phyloP scores from a whole-genome alignment of 2,113 vertebrate genomes.

The Nothocercus julius region DNA sequence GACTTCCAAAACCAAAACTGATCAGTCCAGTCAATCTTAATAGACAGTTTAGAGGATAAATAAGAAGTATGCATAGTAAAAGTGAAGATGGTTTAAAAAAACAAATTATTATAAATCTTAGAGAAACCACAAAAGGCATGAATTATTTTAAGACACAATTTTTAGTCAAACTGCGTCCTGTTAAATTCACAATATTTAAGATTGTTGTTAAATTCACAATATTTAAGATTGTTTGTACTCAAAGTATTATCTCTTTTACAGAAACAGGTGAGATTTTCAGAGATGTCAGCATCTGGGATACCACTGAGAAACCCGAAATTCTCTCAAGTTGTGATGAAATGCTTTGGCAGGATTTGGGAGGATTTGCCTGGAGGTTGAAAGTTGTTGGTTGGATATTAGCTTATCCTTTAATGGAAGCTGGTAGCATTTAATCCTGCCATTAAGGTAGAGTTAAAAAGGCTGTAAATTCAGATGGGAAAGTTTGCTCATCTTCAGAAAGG shows the following conservation, averaged over 20 bases:
- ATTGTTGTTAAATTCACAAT: background rate
- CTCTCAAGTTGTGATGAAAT: background rate
- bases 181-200: background rate
- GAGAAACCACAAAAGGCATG: background rate
- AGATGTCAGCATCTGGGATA: background rate
- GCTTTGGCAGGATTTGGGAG: background rate
- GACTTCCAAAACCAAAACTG: background rate
- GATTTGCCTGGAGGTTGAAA: background rate
- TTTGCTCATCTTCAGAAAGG: background rate
- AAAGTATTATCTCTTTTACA: background rate
- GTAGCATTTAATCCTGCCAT: background rate
- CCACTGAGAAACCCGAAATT: background rate
- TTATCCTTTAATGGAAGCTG: background rate
- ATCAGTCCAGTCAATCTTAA: background rate
- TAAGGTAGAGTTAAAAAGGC: background rate
- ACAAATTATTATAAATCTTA: background rate
- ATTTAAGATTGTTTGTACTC: background rate
- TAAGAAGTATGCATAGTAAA: background rate
- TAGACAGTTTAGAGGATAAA: background rate
- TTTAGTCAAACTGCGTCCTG: background rate
- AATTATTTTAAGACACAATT: background rate
- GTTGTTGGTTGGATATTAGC: background rate
- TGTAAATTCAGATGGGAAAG: background rate
- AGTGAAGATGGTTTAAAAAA: conserved; percentile 3
- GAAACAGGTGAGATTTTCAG: background rate